Conservation (phyloP, 2,888 invertebrate genomes). For the Yponomeuta malinellus region DNA sequence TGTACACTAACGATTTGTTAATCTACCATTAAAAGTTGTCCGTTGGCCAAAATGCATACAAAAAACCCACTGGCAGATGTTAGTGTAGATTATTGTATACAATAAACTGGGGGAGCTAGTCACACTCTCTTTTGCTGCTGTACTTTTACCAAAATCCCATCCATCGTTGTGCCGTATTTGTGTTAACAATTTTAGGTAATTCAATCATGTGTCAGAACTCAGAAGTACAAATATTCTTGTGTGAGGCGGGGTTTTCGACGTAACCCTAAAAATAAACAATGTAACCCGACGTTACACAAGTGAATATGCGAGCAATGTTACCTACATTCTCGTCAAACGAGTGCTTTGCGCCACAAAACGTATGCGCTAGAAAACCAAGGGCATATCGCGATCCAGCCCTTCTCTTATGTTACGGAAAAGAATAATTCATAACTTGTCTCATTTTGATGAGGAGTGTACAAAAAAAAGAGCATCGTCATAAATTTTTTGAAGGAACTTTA, state of each 20-base stretch:
- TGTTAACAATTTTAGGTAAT: neutral
- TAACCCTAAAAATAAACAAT: conserved; percentile 2
- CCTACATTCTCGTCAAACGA: neutral
- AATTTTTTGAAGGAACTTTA: too few species aligned
- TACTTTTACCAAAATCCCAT: too few species aligned
- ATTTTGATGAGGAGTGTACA: too few species aligned
- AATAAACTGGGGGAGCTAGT: too few species aligned
- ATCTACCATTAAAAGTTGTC: too few species aligned
- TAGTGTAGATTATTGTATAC: too few species aligned
- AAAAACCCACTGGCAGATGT: too few species aligned
- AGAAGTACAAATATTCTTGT: neutral
- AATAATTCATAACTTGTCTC: neutral
- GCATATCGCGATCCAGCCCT: neutral
- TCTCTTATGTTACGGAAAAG: neutral
- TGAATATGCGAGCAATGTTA: neutral
- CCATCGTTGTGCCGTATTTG: too few species aligned
- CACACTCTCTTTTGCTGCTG: too few species aligned
- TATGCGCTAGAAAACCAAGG: neutral
- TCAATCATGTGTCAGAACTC: neutral
- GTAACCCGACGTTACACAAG: conserved; percentile 2
- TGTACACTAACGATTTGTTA: too few species aligned
- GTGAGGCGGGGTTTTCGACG: neutral
- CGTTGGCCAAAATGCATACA: too few species aligned
- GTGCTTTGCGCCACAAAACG: neutral
- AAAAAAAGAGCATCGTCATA: too few species aligned